phyloP scores from a whole-genome alignment of 2,888 invertebrate species.

The Timema podura region DNA sequence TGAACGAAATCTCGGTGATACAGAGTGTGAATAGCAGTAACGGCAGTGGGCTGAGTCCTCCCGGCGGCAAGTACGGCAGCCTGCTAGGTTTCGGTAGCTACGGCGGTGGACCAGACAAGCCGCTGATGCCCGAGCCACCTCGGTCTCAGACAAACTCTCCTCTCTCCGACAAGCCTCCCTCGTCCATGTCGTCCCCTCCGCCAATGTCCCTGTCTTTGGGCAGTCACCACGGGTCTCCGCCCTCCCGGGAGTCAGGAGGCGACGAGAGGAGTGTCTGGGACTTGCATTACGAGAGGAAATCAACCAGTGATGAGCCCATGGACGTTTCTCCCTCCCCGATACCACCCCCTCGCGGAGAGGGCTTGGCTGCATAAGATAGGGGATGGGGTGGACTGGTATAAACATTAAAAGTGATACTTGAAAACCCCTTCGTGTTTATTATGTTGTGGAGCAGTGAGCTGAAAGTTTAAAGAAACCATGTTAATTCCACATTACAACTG shows the following conservation, averaged over 20 bases:
- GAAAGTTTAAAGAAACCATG: no score
- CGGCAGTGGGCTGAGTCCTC: conserved; percentile 53
- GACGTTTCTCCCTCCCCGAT: conserved; percentile 36
- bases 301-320: conserved; percentile 41
- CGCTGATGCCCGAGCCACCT: conserved; percentile 44
- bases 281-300: conserved; percentile 54
- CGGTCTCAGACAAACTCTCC: conserved; percentile 45
- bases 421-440: no score
- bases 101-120: conserved; percentile 48
- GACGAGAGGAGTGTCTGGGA: conserved; percentile 49
- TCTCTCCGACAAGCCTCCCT: conserved; percentile 50
- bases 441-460: no score
- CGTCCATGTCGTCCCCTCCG: conserved; percentile 28
- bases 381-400: no score
- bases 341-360: conserved; percentile 59
- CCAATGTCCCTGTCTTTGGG: conserved; percentile 44
- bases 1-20: conserved; percentile 76
- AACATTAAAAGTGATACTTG: no score
- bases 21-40: conserved; percentile 58
- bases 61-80: conserved; percentile 60
- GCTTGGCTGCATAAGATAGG: conserved; percentile 59
- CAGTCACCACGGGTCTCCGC: conserved; percentile 46
- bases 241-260: conserved; percentile 16
- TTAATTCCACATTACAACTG: no score
- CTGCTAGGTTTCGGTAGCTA: conserved; percentile 71